Base-by-base conservation (phyloP, 1,140 invertebrate species). In the Listronotus bonariensis region DNA sequence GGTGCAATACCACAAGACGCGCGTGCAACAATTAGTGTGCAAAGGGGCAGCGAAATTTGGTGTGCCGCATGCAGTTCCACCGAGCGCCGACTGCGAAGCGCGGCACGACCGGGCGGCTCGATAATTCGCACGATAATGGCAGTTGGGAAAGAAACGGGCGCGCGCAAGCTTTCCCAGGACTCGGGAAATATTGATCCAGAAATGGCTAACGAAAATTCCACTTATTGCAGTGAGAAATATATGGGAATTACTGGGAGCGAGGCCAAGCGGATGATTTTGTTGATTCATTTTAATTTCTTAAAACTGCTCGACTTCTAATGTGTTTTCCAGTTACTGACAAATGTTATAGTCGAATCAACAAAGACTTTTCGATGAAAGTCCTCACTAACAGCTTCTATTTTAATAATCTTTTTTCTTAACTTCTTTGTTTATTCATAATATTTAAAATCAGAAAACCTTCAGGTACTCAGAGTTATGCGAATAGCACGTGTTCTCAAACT, bases 401-500 rank as follows among this genome's bases (percentile, higher is more conserved):
- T n/a, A n/a, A n/a, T n/a, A n/a, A n/a, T n/a, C n/a, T n/a, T n/a
- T n/a, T n/a, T n/a, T n/a, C n/a, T n/a, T n/a, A n/a, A n/a, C n/a
- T n/a, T n/a, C n/a, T n/a, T n/a, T n/a, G n/a, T n/a, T n/a, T n/a
- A n/a, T n/a, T n/a, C n/a, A n/a, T n/a, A n/a, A n/a, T n/a, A n/a
- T n/a, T n/a, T n/a, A n/a, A n/a, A n/a, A n/a, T n/a, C n/a, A n/a
- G n/a, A n/a, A n/a, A n/a, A n/a, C n/a, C n/a, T n/a, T n/a, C n/a
- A 69, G 68, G 68, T 99, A 0, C 99, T 99, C 96, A 84, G 98
- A 76, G 97, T 99, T 0, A 85, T 99, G 36, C 83, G 98, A 73
- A 99, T 99, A 76, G 97, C 98, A 0, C 87, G 97, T 80, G 98
- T 99, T 12, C 79, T 99, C 51, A 99, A 99, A 79, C 81, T 99